phyloP scores from a whole-genome alignment of 2,888 invertebrate species.

The Cerastis leucographa region DNA sequence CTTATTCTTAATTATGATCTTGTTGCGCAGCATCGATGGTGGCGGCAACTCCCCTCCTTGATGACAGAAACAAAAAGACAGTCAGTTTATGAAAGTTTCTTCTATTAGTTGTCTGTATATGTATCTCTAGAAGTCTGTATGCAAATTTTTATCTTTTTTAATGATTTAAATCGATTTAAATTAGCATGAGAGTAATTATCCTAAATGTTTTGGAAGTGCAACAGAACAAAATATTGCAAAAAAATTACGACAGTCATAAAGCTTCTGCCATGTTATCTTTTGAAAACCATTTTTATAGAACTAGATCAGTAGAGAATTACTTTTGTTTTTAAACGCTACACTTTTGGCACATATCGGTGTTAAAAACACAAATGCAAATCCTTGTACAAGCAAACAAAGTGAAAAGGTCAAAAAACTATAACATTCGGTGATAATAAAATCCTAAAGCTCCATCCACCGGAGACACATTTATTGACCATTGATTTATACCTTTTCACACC shows the following conservation, averaged over 20 bases:
- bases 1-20: slow-evolving; percentile 99
- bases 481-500: slow-evolving; percentile 53
- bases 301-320: slow-evolving; percentile 37
- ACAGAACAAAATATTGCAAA: slow-evolving; percentile 2
- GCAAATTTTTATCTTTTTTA: not conserved
- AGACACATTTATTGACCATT: slow-evolving; percentile 49
- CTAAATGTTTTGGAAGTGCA: slow-evolving; percentile 3
- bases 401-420: slow-evolving; percentile 43
- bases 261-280: slow-evolving; percentile 14
- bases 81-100: not conserved
- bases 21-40: slow-evolving; percentile 95
- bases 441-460: slow-evolving; percentile 36
- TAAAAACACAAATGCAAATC: slow-evolving; percentile 47
- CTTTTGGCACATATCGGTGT: slow-evolving; percentile 45
- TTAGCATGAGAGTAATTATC: not conserved
- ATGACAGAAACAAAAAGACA: slow-evolving; percentile 11
- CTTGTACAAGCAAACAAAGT: slow-evolving; percentile 43
- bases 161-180: not conserved
- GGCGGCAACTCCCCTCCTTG: slow-evolving; percentile 96
- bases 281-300: slow-evolving; percentile 30
- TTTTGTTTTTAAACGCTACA: slow-evolving; percentile 23
- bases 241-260: slow-evolving; percentile 33
- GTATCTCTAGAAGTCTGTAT: not conserved
- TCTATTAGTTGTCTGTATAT: not conserved
- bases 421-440: slow-evolving; percentile 40